Conservation (phyloP, 2,888 invertebrate genomes). For the Aspidapion aeneum region DNA sequence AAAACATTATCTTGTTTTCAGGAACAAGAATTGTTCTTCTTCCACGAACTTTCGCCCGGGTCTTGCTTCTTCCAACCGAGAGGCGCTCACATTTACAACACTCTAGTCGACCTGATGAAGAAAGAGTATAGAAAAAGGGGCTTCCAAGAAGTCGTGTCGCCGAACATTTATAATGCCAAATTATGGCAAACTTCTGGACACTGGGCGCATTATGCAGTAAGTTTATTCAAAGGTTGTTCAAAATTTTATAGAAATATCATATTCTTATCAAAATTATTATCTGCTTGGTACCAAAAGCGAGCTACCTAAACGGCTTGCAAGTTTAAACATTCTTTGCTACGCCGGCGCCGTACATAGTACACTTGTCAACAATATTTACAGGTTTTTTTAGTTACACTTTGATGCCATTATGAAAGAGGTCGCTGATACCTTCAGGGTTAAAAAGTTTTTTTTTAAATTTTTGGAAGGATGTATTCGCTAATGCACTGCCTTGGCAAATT, state of each 20-base stretch:
- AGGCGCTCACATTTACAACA: slow-evolving; percentile 96
- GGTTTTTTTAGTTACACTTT: too few species aligned
- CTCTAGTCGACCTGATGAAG: slow-evolving; percentile 81
- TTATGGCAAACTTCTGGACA: slow-evolving; percentile 98
- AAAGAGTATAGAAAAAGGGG: slow-evolving; percentile 87
- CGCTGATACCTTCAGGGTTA: too few species aligned
- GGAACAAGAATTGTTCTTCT: slow-evolving; percentile 98
- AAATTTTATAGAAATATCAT: slow-evolving; percentile 6
- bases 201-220: slow-evolving; percentile 92
- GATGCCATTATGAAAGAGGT: too few species aligned
- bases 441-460: too few species aligned
- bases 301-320: not conserved
- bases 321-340: not conserved
- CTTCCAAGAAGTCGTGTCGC: slow-evolving; percentile 92
- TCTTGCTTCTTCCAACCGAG: slow-evolving; percentile 98
- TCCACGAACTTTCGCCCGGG: slow-evolving; percentile 97
- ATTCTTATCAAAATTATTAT: slow-evolving; percentile 3
- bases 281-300: too few species aligned
- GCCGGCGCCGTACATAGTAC: too few species aligned
- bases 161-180: slow-evolving; percentile 94
- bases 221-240: slow-evolving; percentile 31
- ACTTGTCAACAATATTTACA: too few species aligned
- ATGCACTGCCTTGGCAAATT: too few species aligned
- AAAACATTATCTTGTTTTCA: slow-evolving; percentile 46
- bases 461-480: too few species aligned